phyloP scores from a whole-genome alignment of 2,888 invertebrate species.

The Rotaria magnacalcarata region DNA sequence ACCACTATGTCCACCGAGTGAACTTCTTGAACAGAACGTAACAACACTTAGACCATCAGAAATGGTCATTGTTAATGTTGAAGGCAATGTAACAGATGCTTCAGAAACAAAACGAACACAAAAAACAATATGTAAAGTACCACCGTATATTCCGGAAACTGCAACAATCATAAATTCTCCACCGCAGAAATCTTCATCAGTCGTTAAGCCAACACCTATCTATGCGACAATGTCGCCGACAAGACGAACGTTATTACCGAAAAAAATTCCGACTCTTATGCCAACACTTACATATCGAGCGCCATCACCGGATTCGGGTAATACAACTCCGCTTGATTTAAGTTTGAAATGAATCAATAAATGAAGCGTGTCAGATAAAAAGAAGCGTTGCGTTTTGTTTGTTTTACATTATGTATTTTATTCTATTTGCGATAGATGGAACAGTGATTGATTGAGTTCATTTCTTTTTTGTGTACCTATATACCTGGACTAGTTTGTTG shows the following conservation, averaged over 20 bases:
- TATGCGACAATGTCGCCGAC: not conserved
- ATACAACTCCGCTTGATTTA: not conserved
- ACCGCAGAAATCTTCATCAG: slow-evolving; percentile 1
- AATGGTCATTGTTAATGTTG: slow-evolving; percentile 23
- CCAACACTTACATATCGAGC: not conserved
- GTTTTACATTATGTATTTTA: not conserved
- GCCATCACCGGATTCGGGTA: not conserved
- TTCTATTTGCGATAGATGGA: not conserved
- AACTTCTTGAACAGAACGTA: not conserved
- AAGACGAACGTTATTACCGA: not conserved
- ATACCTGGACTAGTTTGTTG: not conserved
- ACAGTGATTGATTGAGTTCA: not conserved
- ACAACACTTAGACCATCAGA: slow-evolving; percentile 13
- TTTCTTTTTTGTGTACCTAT: not conserved
- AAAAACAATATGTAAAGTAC: slow-evolving; percentile 33
- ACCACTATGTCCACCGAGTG: not conserved
- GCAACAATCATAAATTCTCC: not conserved
- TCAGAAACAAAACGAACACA: not conserved
- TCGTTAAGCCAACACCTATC: not conserved
- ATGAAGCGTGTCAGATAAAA: not conserved
- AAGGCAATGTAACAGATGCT: not conserved
- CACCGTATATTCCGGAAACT: slow-evolving; percentile 4
- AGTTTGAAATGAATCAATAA: not conserved
- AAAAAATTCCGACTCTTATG: not conserved
- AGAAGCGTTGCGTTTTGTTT: not conserved